Conservation (phyloP, 1,140 invertebrate species). For the Conus ventricosus region DNA sequence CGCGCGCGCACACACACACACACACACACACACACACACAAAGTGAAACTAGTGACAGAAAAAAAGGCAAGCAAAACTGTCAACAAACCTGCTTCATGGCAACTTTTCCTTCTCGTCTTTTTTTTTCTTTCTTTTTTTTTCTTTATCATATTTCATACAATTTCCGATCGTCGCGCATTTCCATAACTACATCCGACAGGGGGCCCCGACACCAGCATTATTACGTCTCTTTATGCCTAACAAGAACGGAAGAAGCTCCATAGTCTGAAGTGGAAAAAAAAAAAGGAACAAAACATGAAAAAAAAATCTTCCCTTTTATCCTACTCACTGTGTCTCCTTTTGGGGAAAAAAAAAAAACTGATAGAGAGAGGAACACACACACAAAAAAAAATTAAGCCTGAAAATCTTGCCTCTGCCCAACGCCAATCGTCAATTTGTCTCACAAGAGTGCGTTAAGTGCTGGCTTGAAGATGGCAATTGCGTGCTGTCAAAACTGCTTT, state of each 20-base stretch:
- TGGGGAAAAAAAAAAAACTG: too few relatives aligned
- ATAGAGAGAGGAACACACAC: too few relatives aligned
- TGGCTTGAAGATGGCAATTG: slow-evolving; percentile 10
- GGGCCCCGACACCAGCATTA: not conserved
- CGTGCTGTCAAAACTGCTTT: not conserved
- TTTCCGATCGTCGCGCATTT: not conserved
- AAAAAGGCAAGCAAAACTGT: too few relatives aligned
- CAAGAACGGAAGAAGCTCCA: not conserved
- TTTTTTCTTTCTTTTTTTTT: not conserved
- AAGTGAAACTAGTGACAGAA: too few relatives aligned
- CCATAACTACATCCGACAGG: not conserved
- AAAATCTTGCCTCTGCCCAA: not conserved
- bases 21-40: too few relatives aligned
- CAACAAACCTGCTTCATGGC: too few relatives aligned
- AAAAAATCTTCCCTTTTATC: too few relatives aligned
- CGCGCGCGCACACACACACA: too few relatives aligned
- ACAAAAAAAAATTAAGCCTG: too few relatives aligned
- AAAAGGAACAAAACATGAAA: too few relatives aligned
- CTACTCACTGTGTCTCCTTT: too few relatives aligned
- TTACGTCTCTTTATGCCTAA: not conserved
- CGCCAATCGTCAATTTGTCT: not conserved
- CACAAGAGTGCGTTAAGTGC: not conserved
- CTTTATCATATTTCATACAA: not conserved
- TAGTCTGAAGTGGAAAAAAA: not conserved
- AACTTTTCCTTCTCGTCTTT: not conserved